phyloP scores from a whole-genome alignment of 2,888 invertebrate genomes.

The Cerastis leucographa region DNA sequence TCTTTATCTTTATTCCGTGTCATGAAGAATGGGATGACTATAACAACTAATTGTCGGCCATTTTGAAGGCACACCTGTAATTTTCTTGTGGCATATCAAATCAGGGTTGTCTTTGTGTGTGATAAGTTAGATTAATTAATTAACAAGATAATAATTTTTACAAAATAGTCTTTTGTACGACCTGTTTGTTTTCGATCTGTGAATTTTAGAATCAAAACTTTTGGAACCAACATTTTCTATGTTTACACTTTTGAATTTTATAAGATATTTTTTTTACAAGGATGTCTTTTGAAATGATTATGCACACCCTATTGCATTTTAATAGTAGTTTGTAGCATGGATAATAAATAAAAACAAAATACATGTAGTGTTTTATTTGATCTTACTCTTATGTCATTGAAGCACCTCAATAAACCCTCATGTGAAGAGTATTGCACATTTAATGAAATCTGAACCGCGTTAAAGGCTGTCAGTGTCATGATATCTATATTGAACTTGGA shows the following conservation, averaged over 20 bases:
- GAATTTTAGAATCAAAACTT: not conserved
- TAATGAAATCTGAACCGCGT: not conserved
- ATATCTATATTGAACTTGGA: not conserved
- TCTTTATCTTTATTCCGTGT: not conserved
- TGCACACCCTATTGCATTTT: not conserved
- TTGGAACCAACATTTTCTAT: not conserved
- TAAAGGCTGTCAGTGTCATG: not conserved
- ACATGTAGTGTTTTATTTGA: slow-evolving; percentile 3
- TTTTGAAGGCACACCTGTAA: not conserved
- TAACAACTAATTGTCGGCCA: not conserved
- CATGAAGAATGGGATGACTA: slow-evolving; percentile 8
- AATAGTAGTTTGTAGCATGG: not conserved
- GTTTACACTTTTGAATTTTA: slow-evolving; percentile 8
- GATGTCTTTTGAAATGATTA: slow-evolving; percentile 28
- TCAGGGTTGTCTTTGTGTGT: not conserved
- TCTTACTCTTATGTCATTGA: not conserved
- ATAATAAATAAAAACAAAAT: not conserved
- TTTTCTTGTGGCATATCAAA: slow-evolving; percentile 18
- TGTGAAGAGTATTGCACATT: not conserved
- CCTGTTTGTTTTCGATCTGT: not conserved
- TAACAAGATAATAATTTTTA: not conserved
- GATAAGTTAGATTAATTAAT: not conserved
- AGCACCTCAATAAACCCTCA: not conserved
- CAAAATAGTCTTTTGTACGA: not conserved
- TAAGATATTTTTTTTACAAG: not conserved